Evolutionary conservation across 2,888 invertebrate species (phyloP), one percentile per base, ranked within the genome.

Genomic region (Harpagoxenus sublaevis): DNA sequence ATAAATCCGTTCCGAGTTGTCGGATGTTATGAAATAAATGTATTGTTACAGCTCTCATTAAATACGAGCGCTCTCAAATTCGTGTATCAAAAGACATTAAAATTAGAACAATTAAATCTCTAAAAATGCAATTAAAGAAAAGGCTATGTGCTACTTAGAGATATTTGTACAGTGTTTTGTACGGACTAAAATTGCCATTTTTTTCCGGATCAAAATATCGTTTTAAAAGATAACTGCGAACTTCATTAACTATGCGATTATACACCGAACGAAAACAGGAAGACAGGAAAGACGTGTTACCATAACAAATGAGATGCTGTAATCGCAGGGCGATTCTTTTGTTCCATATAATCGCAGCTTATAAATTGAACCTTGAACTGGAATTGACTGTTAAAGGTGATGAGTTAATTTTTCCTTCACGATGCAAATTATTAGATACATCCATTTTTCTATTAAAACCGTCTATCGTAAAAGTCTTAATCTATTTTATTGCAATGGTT

Each of bases 281-380:
- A 66, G 63, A 10, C n/a, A 12, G 66, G 15, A 35, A 15, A 57
- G 55, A 53, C 68, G 15, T 31, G 65, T 71, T 68, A 53, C 31
- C 77, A 66, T 55, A 75, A 70, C 62, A 65, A 82, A 66, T 71
- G 55, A 63, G 78, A 85, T 86, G 86, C 85, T 85, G 83, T 89
- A 88, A 89, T 83, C 42, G 77, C n/a, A 42, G 23, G 5, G 75
- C 5, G 48, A 68, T 48, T 39, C 71, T 71, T 71, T 71, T 71
- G 55, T 71, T 71, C 15, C 15, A 3, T 35, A 35, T 53, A 71
- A 71, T 23, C 18, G n/a, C 8, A 18, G 23, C n/a, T 35, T 39
- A 15, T 5, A 71, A 71, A 62, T 74, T 45, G 45, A 66, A 66
- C 63, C 15, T 31, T 74, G 42, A 74, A 62, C 28, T 74, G n/a